phyloP scores from a whole-genome alignment of 1,140 invertebrate species.

The Hesperophylax magnus region DNA sequence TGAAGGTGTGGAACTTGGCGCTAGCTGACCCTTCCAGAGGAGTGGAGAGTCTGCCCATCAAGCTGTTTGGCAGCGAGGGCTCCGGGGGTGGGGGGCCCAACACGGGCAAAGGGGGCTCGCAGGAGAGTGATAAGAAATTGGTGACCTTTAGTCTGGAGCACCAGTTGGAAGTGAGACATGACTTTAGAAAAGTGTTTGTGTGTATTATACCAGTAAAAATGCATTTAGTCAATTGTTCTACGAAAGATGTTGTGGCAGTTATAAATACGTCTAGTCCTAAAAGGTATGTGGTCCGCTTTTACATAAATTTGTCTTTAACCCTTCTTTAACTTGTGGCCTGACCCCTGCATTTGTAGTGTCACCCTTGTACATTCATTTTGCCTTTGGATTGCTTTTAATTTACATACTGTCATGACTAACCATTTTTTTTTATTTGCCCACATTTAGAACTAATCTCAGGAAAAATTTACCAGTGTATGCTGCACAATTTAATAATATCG shows the following conservation, averaged over 20 bases:
- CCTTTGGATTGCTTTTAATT: no score
- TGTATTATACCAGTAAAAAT: conserved; percentile 72
- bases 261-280: conserved; percentile 64
- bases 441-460: no score
- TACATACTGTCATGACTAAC: no score
- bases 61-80: conserved; percentile 43
- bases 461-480: no score
- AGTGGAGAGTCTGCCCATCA: conserved; percentile 26
- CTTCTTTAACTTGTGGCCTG: no score
- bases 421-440: no score
- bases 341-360: no score
- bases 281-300: conserved; percentile 38
- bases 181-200: conserved; percentile 68
- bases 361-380: no score
- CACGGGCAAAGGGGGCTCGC: neutral
- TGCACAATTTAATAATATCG: no score
- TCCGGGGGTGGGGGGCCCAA: neutral
- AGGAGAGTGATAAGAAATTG: conserved; percentile 62
- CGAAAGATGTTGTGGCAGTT: conserved; percentile 64
- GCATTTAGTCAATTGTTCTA: conserved; percentile 69
- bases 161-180: conserved; percentile 67
- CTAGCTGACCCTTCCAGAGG: conserved; percentile 4
- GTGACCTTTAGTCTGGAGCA: conserved; percentile 71
- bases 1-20: conserved; percentile 60
- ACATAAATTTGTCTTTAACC: neutral